Base-by-base conservation (phyloP, 2,113 vertebrate genomes). In the Eclectus roratus region DNA sequence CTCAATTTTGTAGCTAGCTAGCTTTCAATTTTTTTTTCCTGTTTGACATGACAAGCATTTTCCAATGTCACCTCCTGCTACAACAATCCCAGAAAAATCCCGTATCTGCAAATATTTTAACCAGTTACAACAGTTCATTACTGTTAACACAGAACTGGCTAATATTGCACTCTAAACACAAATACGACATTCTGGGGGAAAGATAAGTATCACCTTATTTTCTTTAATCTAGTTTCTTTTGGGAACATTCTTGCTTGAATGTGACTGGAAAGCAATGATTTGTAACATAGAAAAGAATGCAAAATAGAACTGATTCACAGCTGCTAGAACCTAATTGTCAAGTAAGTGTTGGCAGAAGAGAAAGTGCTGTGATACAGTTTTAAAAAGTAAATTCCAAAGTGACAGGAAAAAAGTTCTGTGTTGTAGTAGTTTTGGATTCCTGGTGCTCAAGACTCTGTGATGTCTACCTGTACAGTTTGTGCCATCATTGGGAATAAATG, bases 401-500 rank as follows among this genome's bases (percentile, higher is more conserved):
- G 6, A 72, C 4, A 3, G 27, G 29, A 55, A 17, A 31, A 70
- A 47, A 46, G 2, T 47, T 3, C 12, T 56, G 4, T 41, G 17
- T 4, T n/a, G 11, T 8, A 70, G 72, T 14, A 86, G 18, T 69
- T 87, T 46, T 85, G n/a, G 10, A 80, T 70, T 76, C 8, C 7
- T 47, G 33, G 17, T 39, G 23, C 21, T 55, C 41, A 55, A 41
- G 21, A 60, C 27, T 33, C 79, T 68, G 27, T 12, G 23, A 27
- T 17, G 12, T 13, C 61, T 97, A 99, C 99, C 99, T 95, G 97
- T 98, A 89, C 99, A 99, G 95, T 98, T 98, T 0, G 99, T 99
- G 84, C 99, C 99, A 56, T 99, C 99, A 13, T 99, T 99, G 55
- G 99, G 99, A 97, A 99, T 99, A 97, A 99, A 99, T 1, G 94